phyloP scores from a whole-genome alignment of 64 coral and sea anemone species.

The Actinia equina region DNA sequence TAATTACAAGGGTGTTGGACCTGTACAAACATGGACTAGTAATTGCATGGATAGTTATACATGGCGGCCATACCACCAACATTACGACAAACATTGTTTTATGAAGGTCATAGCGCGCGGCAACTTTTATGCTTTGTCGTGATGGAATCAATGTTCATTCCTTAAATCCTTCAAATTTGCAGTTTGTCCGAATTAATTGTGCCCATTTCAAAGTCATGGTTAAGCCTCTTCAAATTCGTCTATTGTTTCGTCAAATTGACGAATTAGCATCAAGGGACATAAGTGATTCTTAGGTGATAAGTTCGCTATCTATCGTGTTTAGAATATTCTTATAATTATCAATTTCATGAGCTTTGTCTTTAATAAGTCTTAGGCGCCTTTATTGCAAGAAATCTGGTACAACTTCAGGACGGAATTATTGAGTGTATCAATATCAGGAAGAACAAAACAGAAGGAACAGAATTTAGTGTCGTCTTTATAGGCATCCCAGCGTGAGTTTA shows the following conservation, averaged over 20 bases:
- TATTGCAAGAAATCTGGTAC: not conserved
- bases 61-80: not conserved
- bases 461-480: not conserved
- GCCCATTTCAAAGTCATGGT: not conserved
- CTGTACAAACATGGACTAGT: not conserved
- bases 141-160: not conserved
- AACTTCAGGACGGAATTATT: not conserved
- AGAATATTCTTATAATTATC: not conserved
- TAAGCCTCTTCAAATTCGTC: not conserved
- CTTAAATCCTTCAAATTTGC: constrained; percentile 2
- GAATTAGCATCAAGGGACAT: not conserved
- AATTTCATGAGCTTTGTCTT: not conserved
- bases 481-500: not conserved
- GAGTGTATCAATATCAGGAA: not conserved
- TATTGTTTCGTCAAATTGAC: not conserved
- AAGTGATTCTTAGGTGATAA: not conserved
- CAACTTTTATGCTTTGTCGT: not conserved
- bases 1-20: not conserved
- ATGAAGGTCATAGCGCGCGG: not conserved
- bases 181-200: not conserved
- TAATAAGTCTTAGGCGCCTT: not conserved
- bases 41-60: too few relatives aligned
- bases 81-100: not conserved
- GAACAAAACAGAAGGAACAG: not conserved
- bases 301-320: not conserved